Conservation (phyloP, 2,113 vertebrate species). For the Taurulus bubalis region DNA sequence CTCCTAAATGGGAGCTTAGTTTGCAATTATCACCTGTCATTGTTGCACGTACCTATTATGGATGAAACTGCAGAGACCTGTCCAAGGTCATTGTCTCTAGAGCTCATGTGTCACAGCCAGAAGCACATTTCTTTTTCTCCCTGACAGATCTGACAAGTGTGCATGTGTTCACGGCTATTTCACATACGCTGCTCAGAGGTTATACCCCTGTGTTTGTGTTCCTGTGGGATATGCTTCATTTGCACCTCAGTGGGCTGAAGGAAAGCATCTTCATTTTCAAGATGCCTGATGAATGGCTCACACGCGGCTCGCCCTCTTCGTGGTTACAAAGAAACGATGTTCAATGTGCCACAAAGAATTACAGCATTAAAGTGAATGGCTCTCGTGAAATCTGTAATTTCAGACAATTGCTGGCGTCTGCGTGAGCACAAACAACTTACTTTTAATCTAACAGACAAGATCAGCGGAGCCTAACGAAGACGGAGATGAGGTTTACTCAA, state of each 20-base stretch:
- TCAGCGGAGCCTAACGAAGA: neutral
- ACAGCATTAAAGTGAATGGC: slow-evolving; percentile 15
- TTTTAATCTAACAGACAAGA: slow-evolving; percentile 21
- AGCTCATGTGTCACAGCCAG: slow-evolving; percentile 37
- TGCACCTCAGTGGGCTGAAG: slow-evolving; percentile 66
- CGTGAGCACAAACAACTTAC: slow-evolving; percentile 7
- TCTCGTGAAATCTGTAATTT: slow-evolving; percentile 24
- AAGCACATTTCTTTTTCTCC: slow-evolving; percentile 51
- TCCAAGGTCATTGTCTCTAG: slow-evolving; percentile 52
- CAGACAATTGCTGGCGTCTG: slow-evolving; percentile 22
- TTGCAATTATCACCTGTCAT: slow-evolving; percentile 61
- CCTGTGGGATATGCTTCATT: slow-evolving; percentile 51
- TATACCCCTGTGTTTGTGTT: neutral
- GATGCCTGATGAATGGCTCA: slow-evolving; percentile 35
- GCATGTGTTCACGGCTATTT: slow-evolving; percentile 38
- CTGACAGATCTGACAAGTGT: slow-evolving; percentile 54
- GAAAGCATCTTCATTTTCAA: slow-evolving; percentile 48
- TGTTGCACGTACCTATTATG: slow-evolving; percentile 50
- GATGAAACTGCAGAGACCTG: slow-evolving; percentile 50
- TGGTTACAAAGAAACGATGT: neutral
- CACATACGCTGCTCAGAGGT: slow-evolving; percentile 39
- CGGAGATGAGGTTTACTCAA: slow-evolving; percentile 5
- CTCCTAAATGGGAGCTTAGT: neutral
- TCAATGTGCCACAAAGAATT: slow-evolving; percentile 41
- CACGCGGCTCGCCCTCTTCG: slow-evolving; percentile 18